phyloP scores from a whole-genome alignment of 2,113 vertebrate genomes.

The Sebastes fasciatus region DNA sequence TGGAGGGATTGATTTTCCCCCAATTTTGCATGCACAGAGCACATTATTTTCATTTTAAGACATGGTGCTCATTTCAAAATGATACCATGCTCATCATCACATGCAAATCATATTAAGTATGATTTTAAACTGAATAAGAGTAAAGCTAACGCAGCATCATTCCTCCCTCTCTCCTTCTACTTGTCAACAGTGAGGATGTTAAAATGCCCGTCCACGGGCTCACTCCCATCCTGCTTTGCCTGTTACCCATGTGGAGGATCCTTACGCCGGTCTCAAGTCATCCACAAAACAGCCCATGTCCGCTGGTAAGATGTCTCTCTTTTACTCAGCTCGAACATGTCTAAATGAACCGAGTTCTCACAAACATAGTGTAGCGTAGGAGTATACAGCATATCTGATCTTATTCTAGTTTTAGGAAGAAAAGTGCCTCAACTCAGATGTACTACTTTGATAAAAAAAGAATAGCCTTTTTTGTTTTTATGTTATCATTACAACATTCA shows the following conservation, averaged over 20 bases:
- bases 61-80: not conserved
- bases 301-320: conserved; percentile 71
- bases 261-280: conserved; percentile 60
- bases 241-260: conserved; percentile 57
- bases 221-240: conserved; percentile 65
- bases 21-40: not conserved
- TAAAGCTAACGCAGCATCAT: not conserved
- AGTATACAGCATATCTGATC: not conserved
- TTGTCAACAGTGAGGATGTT: conserved; percentile 77
- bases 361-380: not conserved
- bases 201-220: conserved; percentile 79
- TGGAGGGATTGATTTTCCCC: not conserved
- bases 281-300: conserved; percentile 67
- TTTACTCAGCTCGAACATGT: not conserved
- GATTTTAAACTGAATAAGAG: not conserved
- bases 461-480: not conserved
- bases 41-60: not conserved
- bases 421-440: not conserved
- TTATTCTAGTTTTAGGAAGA: not conserved
- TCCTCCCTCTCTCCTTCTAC: not conserved
- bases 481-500: not conserved
- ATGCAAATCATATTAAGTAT: not conserved
- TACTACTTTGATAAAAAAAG: not conserved
- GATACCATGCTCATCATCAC: not conserved
- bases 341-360: not conserved